Evolutionary conservation across 37 sponge, comb jelly and placozoan genomes (phyloP), one percentile per base, ranked within the genome.

Genomic region (Spongia lamella): DNA sequence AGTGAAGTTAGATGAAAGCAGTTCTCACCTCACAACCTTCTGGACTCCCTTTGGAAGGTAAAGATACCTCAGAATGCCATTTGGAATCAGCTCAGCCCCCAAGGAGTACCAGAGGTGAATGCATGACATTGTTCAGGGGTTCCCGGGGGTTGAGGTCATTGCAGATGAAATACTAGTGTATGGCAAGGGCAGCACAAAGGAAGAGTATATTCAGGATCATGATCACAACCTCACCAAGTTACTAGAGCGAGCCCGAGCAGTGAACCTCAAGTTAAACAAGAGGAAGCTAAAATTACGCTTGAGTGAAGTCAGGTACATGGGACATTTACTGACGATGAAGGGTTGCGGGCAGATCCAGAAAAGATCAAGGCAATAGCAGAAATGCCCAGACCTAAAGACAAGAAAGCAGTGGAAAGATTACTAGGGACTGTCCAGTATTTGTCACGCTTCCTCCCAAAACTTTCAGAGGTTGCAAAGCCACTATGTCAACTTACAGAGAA

Each of bases 121-220:
- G 78, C 33, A 63, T 17, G 33, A 37, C 19, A 27, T 49, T 29
- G 24, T 79, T 25, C 56, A 72, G 21, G 73, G 82, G 22, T 37
- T 47, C n/a, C 65, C 29, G 22, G 73, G 82, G 31, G 82, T 81
- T 40, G 25, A 36, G 19, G 76, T 29, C 32, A 22, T 72, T 16
- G 52, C 72, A 15, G 82, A 81, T 27, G 66, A 81, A 25, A 40
- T 81, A 25, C 13, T 81, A 9, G 59, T 81, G 25, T 63, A 54
- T 62, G 73, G 70, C 21, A 49, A n/a, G 20, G 70, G 66, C 15
- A 39, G 52, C 38, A 50, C 38, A 15, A 58, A 73, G 21, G 68
- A 72, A 38, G 64, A 81, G 24, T 27, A 66, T 56, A 17, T 55
- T 31, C 25, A 32, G 24, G 20, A 53, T 25, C 57, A 60, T 60